phyloP scores from a whole-genome alignment of 1,140 invertebrate species.

The Dendrolimus kikuchii region DNA sequence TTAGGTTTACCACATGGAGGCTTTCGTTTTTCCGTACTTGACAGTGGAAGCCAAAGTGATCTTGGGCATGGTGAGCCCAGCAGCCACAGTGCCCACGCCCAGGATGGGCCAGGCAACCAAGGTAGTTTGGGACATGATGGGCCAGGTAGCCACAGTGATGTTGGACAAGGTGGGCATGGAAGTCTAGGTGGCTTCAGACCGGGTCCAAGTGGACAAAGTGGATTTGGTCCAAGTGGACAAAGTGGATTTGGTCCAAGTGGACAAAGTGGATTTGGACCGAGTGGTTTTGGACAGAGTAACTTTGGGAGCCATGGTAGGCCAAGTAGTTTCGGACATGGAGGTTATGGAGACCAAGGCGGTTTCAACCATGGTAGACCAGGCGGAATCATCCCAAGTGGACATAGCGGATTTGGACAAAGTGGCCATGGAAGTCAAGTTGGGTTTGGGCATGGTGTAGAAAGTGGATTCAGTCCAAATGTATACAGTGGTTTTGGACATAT shows the following conservation, averaged over 20 bases:
- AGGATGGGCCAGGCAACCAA: no score
- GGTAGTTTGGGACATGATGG: constrained; percentile 6
- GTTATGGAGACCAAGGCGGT: constrained; percentile 8
- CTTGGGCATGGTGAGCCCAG: no score
- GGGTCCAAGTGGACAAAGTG: no score
- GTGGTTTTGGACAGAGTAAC: no score
- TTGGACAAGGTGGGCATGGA: constrained; percentile 10
- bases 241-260: no score
- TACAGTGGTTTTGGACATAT: constrained; percentile 13
- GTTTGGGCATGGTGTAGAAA: constrained; percentile 1
- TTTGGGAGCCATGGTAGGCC: constrained; percentile 2
- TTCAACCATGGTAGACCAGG: constrained; percentile 7
- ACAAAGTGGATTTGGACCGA: no score
- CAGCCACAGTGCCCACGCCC: no score
- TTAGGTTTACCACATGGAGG: no score
- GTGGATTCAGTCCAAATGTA: constrained; percentile 8
- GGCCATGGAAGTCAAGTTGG: neutral
- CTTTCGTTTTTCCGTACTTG: no score
- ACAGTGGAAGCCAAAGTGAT: no score
- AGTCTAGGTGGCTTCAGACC: no score
- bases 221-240: no score
- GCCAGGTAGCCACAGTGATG: neutral
- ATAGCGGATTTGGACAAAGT: constrained; percentile 14
- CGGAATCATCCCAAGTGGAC: constrained; percentile 9
- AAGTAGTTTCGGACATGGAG: neutral